Percentiles rank a stretch among this genome's conserved stretches.
Conservation (phyloP, 2,797 vertebrate species). For the Chelidonichthys spinosus region DNA sequence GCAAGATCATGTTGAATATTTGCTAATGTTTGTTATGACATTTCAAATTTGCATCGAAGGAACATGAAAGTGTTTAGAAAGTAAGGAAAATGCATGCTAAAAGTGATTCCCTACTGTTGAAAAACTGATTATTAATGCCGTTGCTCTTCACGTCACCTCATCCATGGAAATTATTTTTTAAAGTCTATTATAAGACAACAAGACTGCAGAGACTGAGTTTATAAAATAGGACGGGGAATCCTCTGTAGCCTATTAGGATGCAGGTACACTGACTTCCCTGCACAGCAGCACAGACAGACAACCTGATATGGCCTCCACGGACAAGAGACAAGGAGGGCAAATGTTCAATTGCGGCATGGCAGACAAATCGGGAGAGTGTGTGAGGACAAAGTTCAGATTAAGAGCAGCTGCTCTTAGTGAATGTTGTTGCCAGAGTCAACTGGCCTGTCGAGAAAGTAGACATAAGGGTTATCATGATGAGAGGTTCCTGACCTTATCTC, state of each 20-base stretch:
- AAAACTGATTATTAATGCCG: slow-evolving; percentile 7
- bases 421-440: slow-evolving; percentile 50
- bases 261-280: slow-evolving; percentile 24
- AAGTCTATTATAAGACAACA: not conserved
- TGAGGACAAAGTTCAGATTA: slow-evolving; percentile 76
- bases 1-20: not conserved
- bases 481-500: not conserved
- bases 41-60: not conserved
- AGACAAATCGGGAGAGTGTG: slow-evolving; percentile 27
- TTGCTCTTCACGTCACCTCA: not conserved
- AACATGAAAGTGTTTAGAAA: slow-evolving; percentile 14
- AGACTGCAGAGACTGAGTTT: not conserved
- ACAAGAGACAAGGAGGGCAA: slow-evolving; percentile 64
- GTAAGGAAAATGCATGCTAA: not conserved
- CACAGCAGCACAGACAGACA: slow-evolving; percentile 27
- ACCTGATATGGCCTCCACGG: slow-evolving; percentile 50
- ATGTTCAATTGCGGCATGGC: slow-evolving; percentile 48
- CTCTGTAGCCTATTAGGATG: slow-evolving; percentile 36
- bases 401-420: slow-evolving; percentile 24
- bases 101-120: slow-evolving; percentile 12
- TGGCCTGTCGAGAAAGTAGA: slow-evolving; percentile 39
- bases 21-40: not conserved
- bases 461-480: slow-evolving; percentile 55
- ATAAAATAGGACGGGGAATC: not conserved
- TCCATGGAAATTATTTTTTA: not conserved